These are phyloP conservation scores for Podarcis muralis DNA, from an alignment of 2,113 vertebrate species.

Conservation along the genomic window DNA sequence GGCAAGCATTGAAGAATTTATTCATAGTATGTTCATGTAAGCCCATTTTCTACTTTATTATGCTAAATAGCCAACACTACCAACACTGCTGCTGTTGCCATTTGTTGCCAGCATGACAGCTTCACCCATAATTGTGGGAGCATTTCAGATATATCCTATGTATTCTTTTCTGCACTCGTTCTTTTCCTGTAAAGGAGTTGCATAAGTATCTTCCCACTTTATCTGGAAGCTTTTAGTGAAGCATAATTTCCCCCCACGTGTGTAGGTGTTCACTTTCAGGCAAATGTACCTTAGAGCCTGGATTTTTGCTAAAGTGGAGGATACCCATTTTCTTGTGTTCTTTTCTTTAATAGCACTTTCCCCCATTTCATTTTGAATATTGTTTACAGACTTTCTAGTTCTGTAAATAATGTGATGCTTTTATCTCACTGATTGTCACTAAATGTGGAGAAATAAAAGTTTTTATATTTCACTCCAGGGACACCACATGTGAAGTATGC, in stretches of 20 bases:
- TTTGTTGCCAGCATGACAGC: neutral
- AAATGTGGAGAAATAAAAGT: too few species aligned
- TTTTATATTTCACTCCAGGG: too few species aligned
- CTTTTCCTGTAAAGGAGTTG: neutral
- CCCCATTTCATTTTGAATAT: neutral
- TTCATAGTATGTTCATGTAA: neutral
- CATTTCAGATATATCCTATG: neutral
- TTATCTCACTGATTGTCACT: too few species aligned
- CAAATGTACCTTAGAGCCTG: neutral
- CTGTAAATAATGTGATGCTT: too few species aligned
- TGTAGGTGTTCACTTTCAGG: neutral
- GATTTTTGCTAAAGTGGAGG: neutral
- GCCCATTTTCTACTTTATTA: neutral
- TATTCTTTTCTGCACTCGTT: neutral
- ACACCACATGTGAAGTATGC: too few species aligned
- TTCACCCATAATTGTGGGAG: neutral
- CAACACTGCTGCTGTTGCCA: neutral
- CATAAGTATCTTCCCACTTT: neutral
- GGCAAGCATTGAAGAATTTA: fast-evolving
- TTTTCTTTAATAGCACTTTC: neutral
- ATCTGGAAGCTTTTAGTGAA: neutral
- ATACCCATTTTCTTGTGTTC: neutral
- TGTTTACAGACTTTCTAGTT: neutral
- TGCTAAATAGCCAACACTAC: too few species aligned
- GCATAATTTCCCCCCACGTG: too few species aligned